Evolutionary conservation across 2,797 vertebrate genomes (phyloP), one percentile per base, ranked within the genome.

Genomic region (Euphonia xanthogaster): DNA sequence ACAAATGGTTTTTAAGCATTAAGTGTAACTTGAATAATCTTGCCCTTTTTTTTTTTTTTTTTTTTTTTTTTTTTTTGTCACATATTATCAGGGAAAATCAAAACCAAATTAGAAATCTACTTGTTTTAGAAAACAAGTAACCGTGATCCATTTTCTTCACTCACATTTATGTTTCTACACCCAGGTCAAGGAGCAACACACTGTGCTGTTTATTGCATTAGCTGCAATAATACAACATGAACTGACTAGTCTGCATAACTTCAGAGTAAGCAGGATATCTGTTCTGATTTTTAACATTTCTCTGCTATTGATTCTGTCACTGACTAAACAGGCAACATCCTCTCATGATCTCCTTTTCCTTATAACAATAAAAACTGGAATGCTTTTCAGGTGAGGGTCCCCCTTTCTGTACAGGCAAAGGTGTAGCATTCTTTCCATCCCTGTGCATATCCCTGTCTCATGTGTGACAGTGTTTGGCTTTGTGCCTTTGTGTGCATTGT

Each of bases 191-290:
- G 24, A 39, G 35, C 57, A 60, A 4, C 20, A 62, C 7, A n/a
- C 7, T 0, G 0, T 2, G 0, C 9, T 35, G 4, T 51, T 63
- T n/a, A 42, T 31, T 68, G 7, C 18, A 50, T 58, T 66, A 80
- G 6, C 8, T 72, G 4, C n/a, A 39, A 28, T 20, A 14, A 58
- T 61, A 3, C 22, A 50, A 23, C 30, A 5, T 11, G 11, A 4
- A 2, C 23, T 67, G 45, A 28, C 27, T 40, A 12, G 14, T 55
- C 24, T 84, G 61, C 21, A 10, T 62, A 44, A 62, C 9, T 78
- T 84, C 27, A 35, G 22, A 77, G 9, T 12, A n/a, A 61, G 14
- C 4, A 65, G 13, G 13, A 27, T 55, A 66, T 42, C n/a, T 25
- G 9, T 60, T 81, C 28, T 57, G n/a, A 23, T 66, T 84, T 90